These are phyloP conservation scores for Hucho hucho DNA, from an alignment of 2,113 vertebrate genomes.

Conservation along the genomic window DNA sequence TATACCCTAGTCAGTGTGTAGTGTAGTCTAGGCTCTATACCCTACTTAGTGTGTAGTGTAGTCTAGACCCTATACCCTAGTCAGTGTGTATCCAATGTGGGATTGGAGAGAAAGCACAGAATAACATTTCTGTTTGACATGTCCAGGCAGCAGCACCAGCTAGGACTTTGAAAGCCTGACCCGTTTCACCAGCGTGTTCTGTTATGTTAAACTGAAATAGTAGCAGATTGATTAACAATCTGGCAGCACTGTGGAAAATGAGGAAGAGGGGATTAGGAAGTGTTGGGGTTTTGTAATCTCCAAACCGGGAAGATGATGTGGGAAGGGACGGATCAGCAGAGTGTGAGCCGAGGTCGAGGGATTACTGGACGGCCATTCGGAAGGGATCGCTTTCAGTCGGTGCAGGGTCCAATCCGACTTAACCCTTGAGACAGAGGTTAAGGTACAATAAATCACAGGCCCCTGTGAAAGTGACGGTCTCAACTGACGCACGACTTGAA, in stretches of 20 bases:
- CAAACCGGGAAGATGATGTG: conserved; percentile 37
- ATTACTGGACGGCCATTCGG: background rate
- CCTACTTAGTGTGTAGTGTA: no score
- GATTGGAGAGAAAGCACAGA: no score
- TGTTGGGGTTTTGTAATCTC: conserved; percentile 44
- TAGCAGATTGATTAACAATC: conserved; percentile 52
- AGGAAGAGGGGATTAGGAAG: conserved; percentile 61
- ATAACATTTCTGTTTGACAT: no score
- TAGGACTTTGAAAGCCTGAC: background rate
- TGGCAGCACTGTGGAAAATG: conserved; percentile 38
- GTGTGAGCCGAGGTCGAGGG: background rate
- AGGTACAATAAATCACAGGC: background rate
- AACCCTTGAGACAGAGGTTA: background rate
- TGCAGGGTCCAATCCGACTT: background rate
- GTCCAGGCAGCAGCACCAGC: background rate
- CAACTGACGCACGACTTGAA: background rate
- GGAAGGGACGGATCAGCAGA: conserved; percentile 30
- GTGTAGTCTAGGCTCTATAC: no score
- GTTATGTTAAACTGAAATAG: conserved; percentile 33
- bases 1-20: no score
- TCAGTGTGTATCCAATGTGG: no score
- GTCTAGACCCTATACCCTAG: no score
- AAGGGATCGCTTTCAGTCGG: background rate
- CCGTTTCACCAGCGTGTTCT: conserved; percentile 9
- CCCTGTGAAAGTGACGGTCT: background rate